Conservation (phyloP, 2,797 vertebrate genomes). For the Heliangelus exortis region DNA sequence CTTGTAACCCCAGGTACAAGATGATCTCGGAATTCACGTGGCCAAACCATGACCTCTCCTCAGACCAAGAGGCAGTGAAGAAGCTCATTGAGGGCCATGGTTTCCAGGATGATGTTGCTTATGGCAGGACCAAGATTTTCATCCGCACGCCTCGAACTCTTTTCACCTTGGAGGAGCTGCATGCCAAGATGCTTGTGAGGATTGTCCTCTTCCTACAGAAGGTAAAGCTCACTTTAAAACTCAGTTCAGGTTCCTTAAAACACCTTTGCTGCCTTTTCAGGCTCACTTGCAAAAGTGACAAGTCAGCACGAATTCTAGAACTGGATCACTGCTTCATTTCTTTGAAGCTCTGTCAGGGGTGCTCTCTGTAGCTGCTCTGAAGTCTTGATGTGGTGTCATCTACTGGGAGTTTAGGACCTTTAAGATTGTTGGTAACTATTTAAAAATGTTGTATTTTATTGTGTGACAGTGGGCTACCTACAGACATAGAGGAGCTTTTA, state of each 20-base stretch:
- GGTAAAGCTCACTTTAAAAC: constrained; percentile 73
- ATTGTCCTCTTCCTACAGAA: constrained; percentile 98
- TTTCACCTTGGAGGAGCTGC: constrained; percentile 94
- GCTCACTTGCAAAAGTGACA: not conserved
- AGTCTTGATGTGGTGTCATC: not conserved
- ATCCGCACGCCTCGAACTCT: constrained; percentile 94
- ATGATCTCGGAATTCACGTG: constrained; percentile 98
- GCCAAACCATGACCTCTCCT: constrained; percentile 94
- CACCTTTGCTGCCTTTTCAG: not conserved
- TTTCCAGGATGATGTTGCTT: constrained; percentile 93
- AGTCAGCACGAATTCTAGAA: not conserved
- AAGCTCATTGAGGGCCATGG: constrained; percentile 88
- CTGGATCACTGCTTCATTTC: not conserved
- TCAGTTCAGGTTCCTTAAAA: not conserved
- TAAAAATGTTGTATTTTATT: not conserved
- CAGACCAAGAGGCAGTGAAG: constrained; percentile 91
- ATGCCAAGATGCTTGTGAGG: constrained; percentile 90
- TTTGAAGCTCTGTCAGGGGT: not conserved
- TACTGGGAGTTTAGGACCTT: not conserved
- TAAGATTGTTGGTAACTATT: not conserved
- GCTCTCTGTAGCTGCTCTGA: not conserved
- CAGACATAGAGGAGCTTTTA: not conserved
- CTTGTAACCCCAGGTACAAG: constrained; percentile 86
- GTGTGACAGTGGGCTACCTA: not conserved
- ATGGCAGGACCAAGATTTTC: constrained; percentile 96